A percentile compares a stretch with the other conserved stretches of the same genome.
Evolutionary conservation across 2,113 vertebrate species (phyloP).

Genomic region (Montifringilla adamsi): DNA sequence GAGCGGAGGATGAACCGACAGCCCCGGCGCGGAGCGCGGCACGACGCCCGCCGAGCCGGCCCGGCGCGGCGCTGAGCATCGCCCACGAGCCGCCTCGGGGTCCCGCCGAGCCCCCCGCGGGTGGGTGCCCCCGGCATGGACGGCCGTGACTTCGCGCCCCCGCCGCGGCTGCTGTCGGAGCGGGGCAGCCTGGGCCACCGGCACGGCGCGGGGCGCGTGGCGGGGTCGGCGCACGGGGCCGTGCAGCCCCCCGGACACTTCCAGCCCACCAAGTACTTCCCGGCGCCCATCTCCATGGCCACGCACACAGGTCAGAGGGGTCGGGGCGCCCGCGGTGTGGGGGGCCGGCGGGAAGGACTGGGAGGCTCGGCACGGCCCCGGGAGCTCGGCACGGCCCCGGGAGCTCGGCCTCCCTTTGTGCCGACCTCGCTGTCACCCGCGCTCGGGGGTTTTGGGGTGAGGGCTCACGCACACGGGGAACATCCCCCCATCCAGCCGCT

Average conservation of each 20-base stretch:
- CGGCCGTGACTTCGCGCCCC: slow-evolving; percentile 92
- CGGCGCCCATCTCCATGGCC: slow-evolving; percentile 93
- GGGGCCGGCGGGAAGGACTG: not conserved
- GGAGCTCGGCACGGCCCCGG: not conserved
- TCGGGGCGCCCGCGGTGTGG: not conserved
- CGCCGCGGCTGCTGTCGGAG: slow-evolving; percentile 91
- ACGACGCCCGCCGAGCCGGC: not conserved
- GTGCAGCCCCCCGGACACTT: slow-evolving; percentile 89
- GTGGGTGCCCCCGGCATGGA: slow-evolving; percentile 80
- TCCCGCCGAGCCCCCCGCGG: slow-evolving; percentile 54
- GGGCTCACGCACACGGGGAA: not conserved
- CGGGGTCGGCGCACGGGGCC: slow-evolving; percentile 82
- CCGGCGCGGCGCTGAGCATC: slow-evolving; percentile 22
- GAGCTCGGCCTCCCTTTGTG: not conserved
- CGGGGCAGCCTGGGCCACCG: slow-evolving; percentile 89
- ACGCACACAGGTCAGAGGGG: slow-evolving; percentile 90
- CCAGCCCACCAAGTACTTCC: slow-evolving; percentile 92
- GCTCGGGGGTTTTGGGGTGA: not conserved
- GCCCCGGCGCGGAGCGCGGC: slow-evolving; percentile 34
- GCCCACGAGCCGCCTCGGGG: not conserved
- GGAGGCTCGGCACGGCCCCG: not conserved
- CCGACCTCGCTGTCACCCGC: not conserved
- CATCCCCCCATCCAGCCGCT: not conserved
- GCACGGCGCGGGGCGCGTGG: slow-evolving; percentile 85
- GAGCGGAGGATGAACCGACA: slow-evolving; percentile 71